Conservation (phyloP, 1,140 invertebrate species). For the Papilio glaucus region DNA sequence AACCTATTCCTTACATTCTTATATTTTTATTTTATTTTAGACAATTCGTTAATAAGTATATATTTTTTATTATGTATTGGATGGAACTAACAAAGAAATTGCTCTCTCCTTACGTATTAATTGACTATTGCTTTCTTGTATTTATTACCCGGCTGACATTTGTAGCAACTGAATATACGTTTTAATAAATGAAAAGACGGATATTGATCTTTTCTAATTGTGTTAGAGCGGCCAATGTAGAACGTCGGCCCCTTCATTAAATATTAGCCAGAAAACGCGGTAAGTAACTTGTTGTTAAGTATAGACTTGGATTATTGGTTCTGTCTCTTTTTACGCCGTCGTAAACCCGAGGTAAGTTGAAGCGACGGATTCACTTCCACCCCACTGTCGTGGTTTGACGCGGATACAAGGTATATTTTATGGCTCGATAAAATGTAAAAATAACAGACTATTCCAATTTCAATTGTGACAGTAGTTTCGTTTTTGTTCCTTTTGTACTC, state of each 20-base stretch:
- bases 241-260: conserved; percentile 67
- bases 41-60: too few relatives aligned
- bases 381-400: conserved; percentile 21
- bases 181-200: conserved; percentile 65
- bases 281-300: conserved; percentile 70
- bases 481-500: conserved; percentile 3
- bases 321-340: conserved; percentile 52
- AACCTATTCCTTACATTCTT: too few relatives aligned
- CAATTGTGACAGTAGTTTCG: conserved; percentile 20
- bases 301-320: conserved; percentile 52
- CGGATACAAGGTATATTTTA: conserved; percentile 24
- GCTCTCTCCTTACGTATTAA: conserved; percentile 23
- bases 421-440: conserved; percentile 28
- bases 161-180: conserved; percentile 37
- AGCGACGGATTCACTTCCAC: conserved; percentile 26
- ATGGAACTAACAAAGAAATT: background rate
- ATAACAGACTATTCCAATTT: conserved; percentile 26
- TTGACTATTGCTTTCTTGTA: conserved; percentile 3
- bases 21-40: too few relatives aligned
- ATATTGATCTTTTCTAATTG: conserved; percentile 80
- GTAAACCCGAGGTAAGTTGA: conserved; percentile 50
- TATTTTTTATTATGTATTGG: too few relatives aligned
- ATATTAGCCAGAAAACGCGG: conserved; percentile 70
- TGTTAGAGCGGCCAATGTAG: conserved; percentile 63
- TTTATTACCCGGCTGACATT: background rate